A percentile compares a stretch with the other conserved stretches of the same genome.
These are phyloP conservation scores for Dasysyrphus albostriatus DNA, from an alignment of 2,888 invertebrate genomes.

Conservation along the genomic window DNA sequence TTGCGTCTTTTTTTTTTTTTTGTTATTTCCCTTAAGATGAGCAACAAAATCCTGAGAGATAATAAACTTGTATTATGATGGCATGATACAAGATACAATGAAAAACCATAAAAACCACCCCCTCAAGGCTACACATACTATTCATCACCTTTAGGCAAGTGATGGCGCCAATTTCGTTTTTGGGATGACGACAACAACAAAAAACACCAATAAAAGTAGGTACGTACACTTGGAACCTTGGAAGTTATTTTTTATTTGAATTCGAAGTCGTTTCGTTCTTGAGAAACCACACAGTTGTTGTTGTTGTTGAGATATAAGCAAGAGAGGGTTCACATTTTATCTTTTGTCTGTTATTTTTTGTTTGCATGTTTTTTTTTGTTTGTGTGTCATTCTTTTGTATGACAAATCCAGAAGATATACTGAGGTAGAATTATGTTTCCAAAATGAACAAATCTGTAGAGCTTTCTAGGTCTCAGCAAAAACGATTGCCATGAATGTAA, in stretches of 20 bases:
- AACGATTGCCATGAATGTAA: not conserved
- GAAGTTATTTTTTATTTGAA: slow-evolving; percentile 8
- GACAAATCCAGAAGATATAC: slow-evolving; percentile 17
- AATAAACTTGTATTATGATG: slow-evolving; percentile 10
- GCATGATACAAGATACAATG: not conserved
- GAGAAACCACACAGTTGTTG: too few relatives aligned
- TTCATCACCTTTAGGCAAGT: slow-evolving; percentile 31
- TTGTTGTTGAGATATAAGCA: too few relatives aligned
- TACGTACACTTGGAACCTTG: not conserved
- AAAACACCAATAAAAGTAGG: slow-evolving; percentile 2
- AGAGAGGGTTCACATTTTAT: not conserved
- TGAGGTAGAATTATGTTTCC: not conserved
- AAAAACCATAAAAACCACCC: not conserved
- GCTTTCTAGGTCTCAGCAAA: not conserved
- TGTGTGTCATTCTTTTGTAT: not conserved
- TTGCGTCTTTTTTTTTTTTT: not conserved
- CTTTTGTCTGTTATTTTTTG: not conserved
- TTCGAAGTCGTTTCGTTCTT: slow-evolving; percentile 5
- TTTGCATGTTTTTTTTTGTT: not conserved
- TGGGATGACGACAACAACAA: not conserved
- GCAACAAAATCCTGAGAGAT: slow-evolving; percentile 1
- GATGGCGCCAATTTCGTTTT: slow-evolving; percentile 9
- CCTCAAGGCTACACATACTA: not conserved
- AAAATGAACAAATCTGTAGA: not conserved
- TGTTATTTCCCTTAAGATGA: not conserved